phyloP scores from a whole-genome alignment of 2,797 vertebrate species.

The Ara ararauna region DNA sequence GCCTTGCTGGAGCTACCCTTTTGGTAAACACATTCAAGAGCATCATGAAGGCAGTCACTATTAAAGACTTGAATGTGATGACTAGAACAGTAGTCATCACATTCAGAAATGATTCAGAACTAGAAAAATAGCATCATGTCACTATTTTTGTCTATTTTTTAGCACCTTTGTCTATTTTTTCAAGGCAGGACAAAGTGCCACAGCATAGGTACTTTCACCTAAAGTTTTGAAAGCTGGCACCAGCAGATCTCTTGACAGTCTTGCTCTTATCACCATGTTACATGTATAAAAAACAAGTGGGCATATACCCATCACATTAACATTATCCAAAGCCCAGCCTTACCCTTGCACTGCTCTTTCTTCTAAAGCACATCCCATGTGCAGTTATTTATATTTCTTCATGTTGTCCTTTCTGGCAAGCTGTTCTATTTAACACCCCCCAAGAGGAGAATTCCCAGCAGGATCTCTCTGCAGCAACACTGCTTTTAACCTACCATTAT shows the following conservation, averaged over 20 bases:
- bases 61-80: not conserved
- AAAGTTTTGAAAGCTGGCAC: not conserved
- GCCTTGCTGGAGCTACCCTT: not conserved
- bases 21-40: not conserved
- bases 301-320: not conserved
- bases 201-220: not conserved
- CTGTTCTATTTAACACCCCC: conserved; percentile 16
- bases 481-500: conserved; percentile 51
- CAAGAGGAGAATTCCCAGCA: conserved; percentile 33
- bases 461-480: not conserved
- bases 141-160: not conserved
- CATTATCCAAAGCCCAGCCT: not conserved
- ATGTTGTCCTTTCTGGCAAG: not conserved
- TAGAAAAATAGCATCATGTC: not conserved
- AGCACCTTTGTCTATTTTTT: not conserved
- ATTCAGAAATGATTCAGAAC: not conserved
- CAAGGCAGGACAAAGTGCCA: not conserved
- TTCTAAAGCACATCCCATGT: not conserved
- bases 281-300: not conserved
- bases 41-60: not conserved
- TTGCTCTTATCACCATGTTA: not conserved
- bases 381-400: conserved; percentile 43
- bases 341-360: not conserved
- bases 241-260: not conserved
- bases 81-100: not conserved